Evolutionary conservation across 2,113 vertebrate species (phyloP), one percentile per base, ranked within the genome.

Genomic region (Ptychochromis oligacanthus): DNA sequence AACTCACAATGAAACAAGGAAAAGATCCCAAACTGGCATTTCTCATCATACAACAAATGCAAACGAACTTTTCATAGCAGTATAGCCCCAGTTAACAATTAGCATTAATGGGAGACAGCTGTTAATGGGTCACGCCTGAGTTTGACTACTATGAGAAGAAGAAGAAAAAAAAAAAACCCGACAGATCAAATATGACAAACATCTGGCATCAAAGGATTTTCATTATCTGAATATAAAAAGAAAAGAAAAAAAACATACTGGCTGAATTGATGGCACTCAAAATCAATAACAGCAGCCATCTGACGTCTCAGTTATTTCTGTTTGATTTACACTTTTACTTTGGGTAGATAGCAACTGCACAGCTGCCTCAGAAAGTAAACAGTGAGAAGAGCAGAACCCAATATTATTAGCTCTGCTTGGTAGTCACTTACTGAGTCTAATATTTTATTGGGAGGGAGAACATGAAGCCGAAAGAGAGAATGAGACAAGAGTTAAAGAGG

Each of bases 401-500:
- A 59, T 58, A 81, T 18, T n/a, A 22, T 40, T 20, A 70, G 5
- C 18, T 75, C 18, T 56, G 58, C 57, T 85, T 49, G 22, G 36
- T 22, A 26, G 56, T 70, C 49, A 82, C 64, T 85, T 43, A 75
- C 7, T 28, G 64, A 76, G 36, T 80, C 54, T 82, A 78, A 77
- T 70, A 87, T 31, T 82, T 64, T 26, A 58, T 55, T 40, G 18
- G 28, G 34, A 61, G 28, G 7, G 57, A 43, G n/a, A 70, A 60
- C 70, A 38, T 49, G 22, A 67, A 31, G 54, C n/a, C 24, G 40
- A 54, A 59, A 79, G 79, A 85, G 52, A 54, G 20, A 61, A 60
- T 7, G 22, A 87, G 76, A 79, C 22, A 58, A 57, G 55, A 80
- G 56, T 78, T 62, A 62, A 64, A 84, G 36, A 79, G 54, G 56